Base-by-base conservation (phyloP, 1,140 invertebrate genomes). In the Hycleus phaleratus region DNA sequence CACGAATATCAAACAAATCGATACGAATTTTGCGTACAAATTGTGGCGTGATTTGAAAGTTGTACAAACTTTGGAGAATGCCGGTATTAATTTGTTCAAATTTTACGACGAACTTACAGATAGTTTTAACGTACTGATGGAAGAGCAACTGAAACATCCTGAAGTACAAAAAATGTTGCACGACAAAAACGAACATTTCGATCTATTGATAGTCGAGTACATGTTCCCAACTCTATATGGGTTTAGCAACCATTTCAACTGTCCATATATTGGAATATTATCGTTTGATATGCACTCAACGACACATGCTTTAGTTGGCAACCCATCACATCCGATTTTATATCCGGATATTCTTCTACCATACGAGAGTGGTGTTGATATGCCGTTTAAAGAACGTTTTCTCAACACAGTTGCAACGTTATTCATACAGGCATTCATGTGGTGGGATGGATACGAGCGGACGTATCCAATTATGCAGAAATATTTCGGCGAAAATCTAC, bases 121-220 rank as follows among this genome's bases (percentile, higher is more conserved):
- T 52, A 1, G 18, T 42, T 50, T 57, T 40, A 18, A 18, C 26
- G 12, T n/a, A 55, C 57, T 26, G 51, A 57, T n/a, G 42, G 9
- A 45, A 46, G 25, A 42, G 38, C 26, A 58, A 45, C 40, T 68
- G 9, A 32, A 71, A 58, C 39, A 69, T 49, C 62, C 65, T 3
- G 39, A 61, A 56, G 64, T 74, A 2, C 61, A 71, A 60, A 59
- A 63, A 42, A 32, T 73, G 1, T 64, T 72, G n/a, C 56, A 68
- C 6, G 61, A 71, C 46, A 59, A 63, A 59, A 67, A 46, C 26
- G 56, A 71, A 62, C 60, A 68, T 18, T 75, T 73, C 55, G 72
- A 75, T 66, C 56, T 75, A 7, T 59, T 73, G 2, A 53, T 75
- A 9, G 56, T 66, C 4, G 73, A 74, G 60, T 61, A 56, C 50